A percentile compares a stretch with the other conserved stretches of the same genome.
These are phyloP conservation scores for Hafferia zeledoni DNA, from an alignment of 2,797 vertebrate genomes.

Conservation along the genomic window DNA sequence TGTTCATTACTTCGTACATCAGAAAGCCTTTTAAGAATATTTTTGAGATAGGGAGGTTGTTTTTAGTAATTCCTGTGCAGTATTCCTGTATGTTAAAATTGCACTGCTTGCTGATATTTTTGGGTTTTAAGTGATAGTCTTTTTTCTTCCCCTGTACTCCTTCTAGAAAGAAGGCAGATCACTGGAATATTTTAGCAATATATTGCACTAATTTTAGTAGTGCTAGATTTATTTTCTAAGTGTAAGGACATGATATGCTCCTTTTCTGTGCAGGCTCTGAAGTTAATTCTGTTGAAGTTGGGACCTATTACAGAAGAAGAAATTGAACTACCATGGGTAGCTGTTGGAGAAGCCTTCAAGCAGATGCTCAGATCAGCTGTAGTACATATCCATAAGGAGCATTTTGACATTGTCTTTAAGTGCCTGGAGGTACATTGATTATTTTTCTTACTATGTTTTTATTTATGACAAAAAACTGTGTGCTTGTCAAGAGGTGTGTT, in stretches of 20 bases:
- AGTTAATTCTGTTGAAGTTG: slow-evolving; percentile 85
- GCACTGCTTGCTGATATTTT: not conserved
- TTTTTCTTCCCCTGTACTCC: not conserved
- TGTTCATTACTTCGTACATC: not conserved
- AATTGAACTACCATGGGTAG: slow-evolving; percentile 81
- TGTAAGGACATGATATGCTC: not conserved
- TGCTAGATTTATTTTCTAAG: not conserved
- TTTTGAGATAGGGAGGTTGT: not conserved
- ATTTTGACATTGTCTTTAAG: slow-evolving; percentile 87
- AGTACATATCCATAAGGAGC: slow-evolving; percentile 82
- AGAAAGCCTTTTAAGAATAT: not conserved
- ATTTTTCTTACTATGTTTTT: not conserved
- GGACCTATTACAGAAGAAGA: slow-evolving; percentile 83
- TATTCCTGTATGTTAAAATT: not conserved
- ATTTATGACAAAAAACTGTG: not conserved
- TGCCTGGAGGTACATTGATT: slow-evolving; percentile 82
- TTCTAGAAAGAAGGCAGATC: not conserved
- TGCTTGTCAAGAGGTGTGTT: not conserved
- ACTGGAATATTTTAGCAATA: not conserved
- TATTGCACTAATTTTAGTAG: not conserved
- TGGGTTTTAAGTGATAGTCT: not conserved
- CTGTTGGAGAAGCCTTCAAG: slow-evolving; percentile 85
- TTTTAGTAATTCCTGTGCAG: not conserved
- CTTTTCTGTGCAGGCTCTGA: slow-evolving; percentile 80
- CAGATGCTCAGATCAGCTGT: slow-evolving; percentile 85